Conservation (phyloP, 2,888 invertebrate species). For the Pharmacophagus antenor region DNA sequence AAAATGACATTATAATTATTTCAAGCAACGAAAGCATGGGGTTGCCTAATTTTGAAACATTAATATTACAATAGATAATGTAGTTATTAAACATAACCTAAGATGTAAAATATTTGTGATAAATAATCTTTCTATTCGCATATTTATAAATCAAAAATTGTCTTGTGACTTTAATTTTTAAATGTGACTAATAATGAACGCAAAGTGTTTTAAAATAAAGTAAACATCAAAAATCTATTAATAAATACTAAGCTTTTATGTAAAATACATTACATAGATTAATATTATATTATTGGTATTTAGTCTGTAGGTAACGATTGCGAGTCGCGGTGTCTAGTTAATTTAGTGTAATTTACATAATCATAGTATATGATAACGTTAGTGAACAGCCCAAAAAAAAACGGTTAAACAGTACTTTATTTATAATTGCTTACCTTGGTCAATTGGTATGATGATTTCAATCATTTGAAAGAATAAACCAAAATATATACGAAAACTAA, state of each 20-base stretch:
- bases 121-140: background rate
- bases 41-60: background rate
- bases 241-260: background rate
- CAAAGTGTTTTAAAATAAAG: background rate
- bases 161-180: no score
- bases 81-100: background rate
- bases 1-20: background rate
- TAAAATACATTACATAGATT: background rate
- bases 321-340: slow-evolving; percentile 14
- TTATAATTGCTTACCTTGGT: background rate
- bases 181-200: no score
- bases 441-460: background rate
- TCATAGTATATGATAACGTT: background rate
- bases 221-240: background rate
- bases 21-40: background rate
- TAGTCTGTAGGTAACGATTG: background rate
- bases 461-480: background rate
- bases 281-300: background rate
- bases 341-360: slow-evolving; percentile 5
- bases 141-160: background rate
- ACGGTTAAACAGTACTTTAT: background rate
- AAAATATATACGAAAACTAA: background rate
- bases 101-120: background rate
- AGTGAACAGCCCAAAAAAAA: background rate
- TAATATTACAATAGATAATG: background rate